A percentile compares a stretch with the other conserved stretches of the same genome.
These are phyloP conservation scores for Tachystola acroxantha DNA, from an alignment of 2,888 invertebrate species.

Conservation along the genomic window DNA sequence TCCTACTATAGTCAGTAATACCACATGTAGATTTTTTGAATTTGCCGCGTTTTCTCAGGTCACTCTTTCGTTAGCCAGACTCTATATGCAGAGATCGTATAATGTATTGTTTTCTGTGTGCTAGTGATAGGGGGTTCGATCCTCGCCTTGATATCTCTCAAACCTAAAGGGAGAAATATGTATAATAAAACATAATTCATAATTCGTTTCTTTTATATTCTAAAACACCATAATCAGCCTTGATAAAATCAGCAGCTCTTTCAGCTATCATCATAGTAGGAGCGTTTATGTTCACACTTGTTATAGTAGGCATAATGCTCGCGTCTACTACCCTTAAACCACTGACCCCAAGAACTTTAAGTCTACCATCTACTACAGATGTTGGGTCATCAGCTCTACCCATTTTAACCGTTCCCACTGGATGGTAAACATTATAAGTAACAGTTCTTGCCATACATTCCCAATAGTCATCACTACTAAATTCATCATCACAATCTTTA, in stretches of 20 bases:
- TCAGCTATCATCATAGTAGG: conserved; percentile 69
- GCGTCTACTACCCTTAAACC: conserved; percentile 59
- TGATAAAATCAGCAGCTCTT: conserved; percentile 61
- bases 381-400: conserved; percentile 39
- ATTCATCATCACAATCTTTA: conserved; percentile 48
- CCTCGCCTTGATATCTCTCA: no score
- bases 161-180: neutral
- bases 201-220: conserved; percentile 42
- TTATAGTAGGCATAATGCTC: conserved; percentile 64
- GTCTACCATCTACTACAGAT: conserved; percentile 48
- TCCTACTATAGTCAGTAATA: no score
- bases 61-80: no score
- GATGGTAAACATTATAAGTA: conserved; percentile 64
- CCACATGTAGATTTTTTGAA: no score
- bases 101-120: no score
- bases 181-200: conserved; percentile 18
- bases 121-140: no score
- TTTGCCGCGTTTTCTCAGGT: no score
- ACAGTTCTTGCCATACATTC: conserved; percentile 62
- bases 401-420: conserved; percentile 66
- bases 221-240: conserved; percentile 33
- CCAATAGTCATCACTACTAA: conserved; percentile 56
- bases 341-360: conserved; percentile 45
- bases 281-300: conserved; percentile 63
- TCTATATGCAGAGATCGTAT: no score